These are phyloP conservation scores for Dunckerocampus dactyliophorus DNA, from an alignment of 2,113 vertebrate genomes.

Conservation along the genomic window DNA sequence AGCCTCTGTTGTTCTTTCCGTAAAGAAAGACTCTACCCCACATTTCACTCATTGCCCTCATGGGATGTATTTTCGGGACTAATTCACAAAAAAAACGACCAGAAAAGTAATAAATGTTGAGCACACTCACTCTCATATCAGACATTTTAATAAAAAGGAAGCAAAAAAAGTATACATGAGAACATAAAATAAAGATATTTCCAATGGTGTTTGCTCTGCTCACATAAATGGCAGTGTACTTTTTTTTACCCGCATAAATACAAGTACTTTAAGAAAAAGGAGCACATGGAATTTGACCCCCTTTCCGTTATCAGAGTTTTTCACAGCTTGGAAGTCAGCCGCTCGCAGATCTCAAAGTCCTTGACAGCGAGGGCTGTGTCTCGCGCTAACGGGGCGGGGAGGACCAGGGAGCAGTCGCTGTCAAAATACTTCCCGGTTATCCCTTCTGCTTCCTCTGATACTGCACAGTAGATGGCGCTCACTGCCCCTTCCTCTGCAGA, in stretches of 20 bases:
- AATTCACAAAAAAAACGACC: too few relatives aligned
- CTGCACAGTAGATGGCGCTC: constrained; percentile 78
- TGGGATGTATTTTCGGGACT: too few relatives aligned
- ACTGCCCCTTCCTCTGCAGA: constrained; percentile 72
- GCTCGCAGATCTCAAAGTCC: constrained; percentile 78
- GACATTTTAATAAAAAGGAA: neutral
- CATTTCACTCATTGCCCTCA: too few relatives aligned
- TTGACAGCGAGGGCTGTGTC: constrained; percentile 70
- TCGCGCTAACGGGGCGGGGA: constrained; percentile 63
- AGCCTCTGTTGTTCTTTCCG: constrained; percentile 5
- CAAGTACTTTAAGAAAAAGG: neutral
- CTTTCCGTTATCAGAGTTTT: constrained; percentile 17
- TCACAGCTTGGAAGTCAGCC: constrained; percentile 65
- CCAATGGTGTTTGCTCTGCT: neutral
- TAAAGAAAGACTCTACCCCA: too few relatives aligned
- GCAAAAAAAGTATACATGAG: too few relatives aligned
- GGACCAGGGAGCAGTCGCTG: constrained; percentile 71
- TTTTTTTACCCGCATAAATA: neutral
- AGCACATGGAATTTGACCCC: constrained; percentile 11
- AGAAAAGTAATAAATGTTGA: too few relatives aligned
- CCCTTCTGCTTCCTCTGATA: constrained; percentile 77
- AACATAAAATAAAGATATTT: neutral
- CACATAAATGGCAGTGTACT: neutral
- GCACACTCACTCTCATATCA: neutral
- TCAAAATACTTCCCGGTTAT: constrained; percentile 83